Evolutionary conservation across 37 sponge, comb jelly and placozoan species (phyloP), one percentile per base, ranked within the genome.

Genomic region (Geodia barretti): DNA sequence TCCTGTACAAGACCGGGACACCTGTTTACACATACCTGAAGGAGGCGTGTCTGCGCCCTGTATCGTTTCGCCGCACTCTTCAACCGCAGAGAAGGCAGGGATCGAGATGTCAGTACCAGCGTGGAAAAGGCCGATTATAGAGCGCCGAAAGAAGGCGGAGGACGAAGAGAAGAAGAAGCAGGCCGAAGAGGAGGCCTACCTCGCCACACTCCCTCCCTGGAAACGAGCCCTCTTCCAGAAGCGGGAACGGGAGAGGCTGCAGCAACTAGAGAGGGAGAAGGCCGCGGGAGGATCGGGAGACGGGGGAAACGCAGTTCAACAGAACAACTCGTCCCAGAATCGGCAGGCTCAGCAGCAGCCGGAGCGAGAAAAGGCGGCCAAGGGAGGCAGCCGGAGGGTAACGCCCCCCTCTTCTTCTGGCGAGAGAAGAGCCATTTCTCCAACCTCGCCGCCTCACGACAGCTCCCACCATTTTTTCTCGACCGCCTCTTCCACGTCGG

Each of bases 51-150:
- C 54, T 47, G 11, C 11, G 7, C 7, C 54, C 11, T 17, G 54
- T 47, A 14, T 47, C 54, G 54, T 47, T n/a, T n/a, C n/a, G n/a
- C n/a, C n/a, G 54, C 7, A 47, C 7, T 47, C 7, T 17, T 17
- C 54, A 17, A 47, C 54, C 54, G 54, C 54, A 47, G 54, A 47
- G 54, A 47, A 14, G 7, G 14, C 7, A 47, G 14, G 11, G 54
- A 17, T 47, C 14, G 54, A 17, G 54, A 86, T 81, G 81, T 33
- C 81, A 33, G 71, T 84, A 4, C 95, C 95, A 21, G 79, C 92
- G 0, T 94, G 95, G 95, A 94, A 94, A 70, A 66, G 68, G 73
- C 89, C 92, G 1, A 54, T 94, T 30, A 20, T 90, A 4, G 86
- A 94, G 8, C 74, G 85, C n/a, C 85, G 74, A 67, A 84, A 79